These are phyloP conservation scores for Mastomys coucha DNA, from an alignment of 2,113 vertebrate genomes.

Conservation along the genomic window DNA sequence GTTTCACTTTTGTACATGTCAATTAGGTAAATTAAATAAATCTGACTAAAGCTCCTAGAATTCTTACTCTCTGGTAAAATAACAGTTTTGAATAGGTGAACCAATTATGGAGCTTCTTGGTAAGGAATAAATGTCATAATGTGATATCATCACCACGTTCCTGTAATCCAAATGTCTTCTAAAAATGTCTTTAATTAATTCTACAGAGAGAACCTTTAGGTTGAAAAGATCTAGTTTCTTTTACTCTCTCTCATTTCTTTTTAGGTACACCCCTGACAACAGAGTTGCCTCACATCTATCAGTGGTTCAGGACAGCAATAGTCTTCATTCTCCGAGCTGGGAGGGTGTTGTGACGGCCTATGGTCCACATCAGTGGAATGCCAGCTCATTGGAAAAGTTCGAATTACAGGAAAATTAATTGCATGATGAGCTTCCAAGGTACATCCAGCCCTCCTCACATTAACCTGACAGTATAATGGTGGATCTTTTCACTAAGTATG, in stretches of 20 bases:
- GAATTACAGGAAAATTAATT: conserved; percentile 30
- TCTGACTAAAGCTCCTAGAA: neutral
- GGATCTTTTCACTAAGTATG: conserved; percentile 56
- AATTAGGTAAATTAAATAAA: conserved; percentile 61
- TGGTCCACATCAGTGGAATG: neutral
- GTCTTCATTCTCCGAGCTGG: neutral
- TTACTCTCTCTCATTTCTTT: neutral
- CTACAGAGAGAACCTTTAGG: conserved; percentile 71
- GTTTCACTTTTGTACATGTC: conserved; percentile 24
- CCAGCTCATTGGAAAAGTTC: neutral
- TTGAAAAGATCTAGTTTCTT: conserved; percentile 65
- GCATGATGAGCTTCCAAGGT: conserved; percentile 5
- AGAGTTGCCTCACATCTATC: conserved; percentile 42
- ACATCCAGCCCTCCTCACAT: neutral
- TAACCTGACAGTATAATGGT: conserved; percentile 43
- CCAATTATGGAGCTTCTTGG: conserved; percentile 69
- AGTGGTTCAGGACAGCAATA: conserved; percentile 35
- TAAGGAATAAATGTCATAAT: conserved; percentile 68
- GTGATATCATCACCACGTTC: conserved; percentile 35
- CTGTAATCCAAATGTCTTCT: conserved; percentile 69
- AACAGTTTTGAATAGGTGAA: conserved; percentile 56
- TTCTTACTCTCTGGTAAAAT: conserved; percentile 33
- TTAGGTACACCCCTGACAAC: conserved; percentile 48
- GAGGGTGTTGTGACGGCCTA: neutral
- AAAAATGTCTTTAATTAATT: conserved; percentile 76